Percentiles rank a stretch among this genome's conserved stretches.
These are phyloP conservation scores for Sander vitreus DNA, from an alignment of 2,113 vertebrate species.

Conservation along the genomic window DNA sequence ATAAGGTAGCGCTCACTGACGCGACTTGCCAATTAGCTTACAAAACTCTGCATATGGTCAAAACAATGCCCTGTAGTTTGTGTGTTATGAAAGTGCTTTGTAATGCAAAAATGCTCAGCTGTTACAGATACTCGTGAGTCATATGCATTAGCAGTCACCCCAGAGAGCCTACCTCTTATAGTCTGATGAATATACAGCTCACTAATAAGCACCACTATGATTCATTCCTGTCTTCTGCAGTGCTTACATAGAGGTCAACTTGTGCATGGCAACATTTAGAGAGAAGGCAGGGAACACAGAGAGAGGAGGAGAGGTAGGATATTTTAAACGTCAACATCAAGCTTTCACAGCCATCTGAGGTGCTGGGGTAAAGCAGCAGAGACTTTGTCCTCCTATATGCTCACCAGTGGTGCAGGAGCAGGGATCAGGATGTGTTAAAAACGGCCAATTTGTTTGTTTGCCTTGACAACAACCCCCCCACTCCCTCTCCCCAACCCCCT, in stretches of 20 bases:
- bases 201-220: conserved; percentile 70
- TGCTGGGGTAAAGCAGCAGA: conserved; percentile 38
- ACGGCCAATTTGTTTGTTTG: conserved; percentile 72
- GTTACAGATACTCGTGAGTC: conserved; percentile 61
- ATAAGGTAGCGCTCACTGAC: conserved; percentile 40
- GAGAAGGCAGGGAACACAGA: conserved; percentile 33
- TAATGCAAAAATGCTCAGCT: conserved; percentile 66
- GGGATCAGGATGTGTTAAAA: conserved; percentile 64
- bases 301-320: conserved; percentile 15
- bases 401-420: conserved; percentile 35
- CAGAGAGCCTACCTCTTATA: conserved; percentile 68
- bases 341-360: conserved; percentile 26
- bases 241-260: conserved; percentile 62
- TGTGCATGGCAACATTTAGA: conserved; percentile 60
- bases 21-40: conserved; percentile 70
- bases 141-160: conserved; percentile 64
- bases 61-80: conserved; percentile 57
- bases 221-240: conserved; percentile 62
- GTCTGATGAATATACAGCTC: conserved; percentile 70
- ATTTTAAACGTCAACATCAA: conserved; percentile 36
- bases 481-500: neutral
- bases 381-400: conserved; percentile 15
- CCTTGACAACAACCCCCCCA: conserved; percentile 50
- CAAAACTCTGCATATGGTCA: conserved; percentile 68
- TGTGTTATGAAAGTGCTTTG: conserved; percentile 58